phyloP scores from a whole-genome alignment of 2,113 vertebrate genomes.

The Leptosomus discolor region DNA sequence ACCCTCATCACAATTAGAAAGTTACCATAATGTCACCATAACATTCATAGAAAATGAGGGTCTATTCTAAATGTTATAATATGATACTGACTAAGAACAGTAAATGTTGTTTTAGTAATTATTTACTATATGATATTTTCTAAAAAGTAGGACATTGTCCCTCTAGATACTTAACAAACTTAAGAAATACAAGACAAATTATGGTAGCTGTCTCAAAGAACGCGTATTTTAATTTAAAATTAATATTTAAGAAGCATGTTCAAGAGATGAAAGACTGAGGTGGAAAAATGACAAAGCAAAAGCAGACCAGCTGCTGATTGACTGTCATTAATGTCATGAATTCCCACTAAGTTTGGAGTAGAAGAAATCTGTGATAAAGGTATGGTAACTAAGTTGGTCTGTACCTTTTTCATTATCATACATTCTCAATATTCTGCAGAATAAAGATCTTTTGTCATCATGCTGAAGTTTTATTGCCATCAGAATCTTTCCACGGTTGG shows the following conservation, averaged over 20 bases:
- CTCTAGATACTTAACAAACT: neutral
- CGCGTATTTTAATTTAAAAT: neutral
- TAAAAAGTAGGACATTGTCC: neutral
- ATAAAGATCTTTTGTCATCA: neutral
- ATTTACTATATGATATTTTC: neutral
- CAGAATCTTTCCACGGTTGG: neutral
- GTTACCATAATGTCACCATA: neutral
- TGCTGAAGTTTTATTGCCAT: neutral
- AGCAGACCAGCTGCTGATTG: neutral
- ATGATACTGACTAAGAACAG: neutral
- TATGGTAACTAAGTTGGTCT: neutral
- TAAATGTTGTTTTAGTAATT: neutral
- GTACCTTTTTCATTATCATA: neutral
- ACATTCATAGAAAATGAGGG: neutral
- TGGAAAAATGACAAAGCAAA: neutral
- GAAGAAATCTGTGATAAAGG: neutral
- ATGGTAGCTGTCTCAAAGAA: neutral
- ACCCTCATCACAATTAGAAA: neutral
- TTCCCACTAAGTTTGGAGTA: neutral
- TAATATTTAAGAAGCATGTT: neutral
- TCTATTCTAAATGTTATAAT: neutral
- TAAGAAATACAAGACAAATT: neutral
- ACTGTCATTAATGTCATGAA: neutral
- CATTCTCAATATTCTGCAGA: neutral
- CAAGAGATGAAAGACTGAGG: neutral